These are phyloP conservation scores for Balaenoptera acutorostrata DNA, from an alignment of 2,113 vertebrate genomes.

Conservation along the genomic window DNA sequence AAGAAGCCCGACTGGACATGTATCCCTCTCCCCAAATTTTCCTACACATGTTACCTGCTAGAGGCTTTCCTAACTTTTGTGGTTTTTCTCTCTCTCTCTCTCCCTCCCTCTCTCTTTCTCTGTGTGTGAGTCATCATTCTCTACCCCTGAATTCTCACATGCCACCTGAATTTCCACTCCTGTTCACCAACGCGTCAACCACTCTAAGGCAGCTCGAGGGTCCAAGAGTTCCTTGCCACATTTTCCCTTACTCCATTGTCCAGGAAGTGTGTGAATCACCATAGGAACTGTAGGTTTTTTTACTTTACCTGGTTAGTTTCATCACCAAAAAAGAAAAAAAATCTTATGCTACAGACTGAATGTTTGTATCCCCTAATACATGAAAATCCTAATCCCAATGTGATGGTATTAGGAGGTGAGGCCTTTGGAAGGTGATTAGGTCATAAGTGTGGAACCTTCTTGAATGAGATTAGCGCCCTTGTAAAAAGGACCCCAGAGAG, in stretches of 20 bases:
- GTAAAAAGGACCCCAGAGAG: background rate
- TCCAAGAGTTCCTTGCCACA: rapidly evolving
- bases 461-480: background rate
- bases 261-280: background rate
- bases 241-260: background rate
- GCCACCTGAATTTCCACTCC: background rate
- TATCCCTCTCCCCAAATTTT: background rate
- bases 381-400: background rate
- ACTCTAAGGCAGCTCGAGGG: background rate
- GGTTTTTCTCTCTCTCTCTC: background rate
- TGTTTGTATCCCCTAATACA: background rate
- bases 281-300: background rate
- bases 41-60: background rate
- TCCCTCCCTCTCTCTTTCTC: too few relatives aligned
- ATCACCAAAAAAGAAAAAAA: background rate
- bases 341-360: background rate
- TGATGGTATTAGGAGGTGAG: background rate
- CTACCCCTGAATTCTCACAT: background rate
- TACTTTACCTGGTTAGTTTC: background rate
- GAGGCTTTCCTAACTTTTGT: background rate
- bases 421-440: background rate
- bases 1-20: background rate
- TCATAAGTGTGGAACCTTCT: background rate
- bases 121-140: background rate
- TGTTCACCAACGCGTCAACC: rapidly evolving